phyloP scores from a whole-genome alignment of 1,140 invertebrate species.

The Meloidogyne floridensis region DNA sequence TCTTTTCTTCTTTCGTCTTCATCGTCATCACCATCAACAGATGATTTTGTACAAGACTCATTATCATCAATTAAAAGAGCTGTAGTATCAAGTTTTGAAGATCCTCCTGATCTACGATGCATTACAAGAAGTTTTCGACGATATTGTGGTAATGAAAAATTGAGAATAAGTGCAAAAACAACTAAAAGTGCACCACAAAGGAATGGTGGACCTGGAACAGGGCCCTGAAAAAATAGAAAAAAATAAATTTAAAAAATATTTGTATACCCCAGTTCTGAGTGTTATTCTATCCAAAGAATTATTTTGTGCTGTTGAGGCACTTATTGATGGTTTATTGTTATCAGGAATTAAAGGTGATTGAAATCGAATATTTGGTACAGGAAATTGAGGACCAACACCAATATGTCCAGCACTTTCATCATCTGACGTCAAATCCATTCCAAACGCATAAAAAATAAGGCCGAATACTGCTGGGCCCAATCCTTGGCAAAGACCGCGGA shows the following conservation, averaged over 20 bases:
- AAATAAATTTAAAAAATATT: background rate
- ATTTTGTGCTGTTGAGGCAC: conserved; percentile 36
- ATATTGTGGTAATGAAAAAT: conserved; percentile 43
- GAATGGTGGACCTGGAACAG: conserved; percentile 98
- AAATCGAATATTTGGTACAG: conserved; percentile 56
- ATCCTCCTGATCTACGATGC: conserved; percentile 11
- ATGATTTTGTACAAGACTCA: background rate
- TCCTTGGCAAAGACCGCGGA: conserved; percentile 63
- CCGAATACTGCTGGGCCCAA: conserved; percentile 95
- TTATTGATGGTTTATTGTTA: conserved; percentile 24
- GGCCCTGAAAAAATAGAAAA: conserved; percentile 69
- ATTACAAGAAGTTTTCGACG: conserved; percentile 35
- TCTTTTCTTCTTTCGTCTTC: conserved; percentile 7
- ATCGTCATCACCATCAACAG: background rate
- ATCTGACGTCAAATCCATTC: conserved; percentile 79
- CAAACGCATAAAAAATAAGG: conserved; percentile 96
- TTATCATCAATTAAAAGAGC: conserved; percentile 29
- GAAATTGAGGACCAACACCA: conserved; percentile 60
- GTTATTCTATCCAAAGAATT: conserved; percentile 57
- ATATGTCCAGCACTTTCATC: conserved; percentile 56
- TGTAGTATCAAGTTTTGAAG: conserved; percentile 16
- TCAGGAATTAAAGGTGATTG: conserved; percentile 44
- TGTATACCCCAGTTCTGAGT: conserved; percentile 35
- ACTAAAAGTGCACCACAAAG: conserved; percentile 95
- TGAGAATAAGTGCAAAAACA: conserved; percentile 85